Percentiles rank a stretch among this genome's conserved stretches.
These are phyloP conservation scores for Andrena camellia DNA, from an alignment of 2,888 invertebrate genomes.

Conservation along the genomic window DNA sequence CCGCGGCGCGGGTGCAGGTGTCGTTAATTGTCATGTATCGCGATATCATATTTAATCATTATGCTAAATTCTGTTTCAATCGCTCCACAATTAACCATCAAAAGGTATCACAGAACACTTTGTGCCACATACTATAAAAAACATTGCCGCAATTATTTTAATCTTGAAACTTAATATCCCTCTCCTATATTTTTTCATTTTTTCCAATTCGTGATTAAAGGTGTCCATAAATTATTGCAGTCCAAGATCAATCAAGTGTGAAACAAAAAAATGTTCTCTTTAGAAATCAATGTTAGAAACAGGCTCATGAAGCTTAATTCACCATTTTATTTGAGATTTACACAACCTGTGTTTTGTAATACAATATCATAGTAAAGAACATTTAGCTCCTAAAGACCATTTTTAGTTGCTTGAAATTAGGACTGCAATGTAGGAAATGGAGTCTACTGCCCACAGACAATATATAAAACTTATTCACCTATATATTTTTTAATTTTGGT, in stretches of 20 bases:
- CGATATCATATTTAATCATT: slow-evolving; percentile 1
- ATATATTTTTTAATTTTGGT: no score
- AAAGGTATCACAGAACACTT: neutral
- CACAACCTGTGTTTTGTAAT: no score
- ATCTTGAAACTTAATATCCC: neutral
- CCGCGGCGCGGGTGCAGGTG: neutral
- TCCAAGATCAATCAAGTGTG: neutral
- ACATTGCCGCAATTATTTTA: neutral
- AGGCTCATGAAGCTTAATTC: no score
- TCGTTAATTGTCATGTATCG: neutral
- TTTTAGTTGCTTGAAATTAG: no score
- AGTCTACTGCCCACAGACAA: no score
- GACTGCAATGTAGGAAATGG: no score
- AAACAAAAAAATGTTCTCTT: neutral
- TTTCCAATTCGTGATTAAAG: neutral
- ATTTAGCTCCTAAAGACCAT: no score
- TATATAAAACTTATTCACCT: no score
- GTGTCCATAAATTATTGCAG: neutral
- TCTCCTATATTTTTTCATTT: neutral
- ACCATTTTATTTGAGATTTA: no score
- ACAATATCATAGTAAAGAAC: no score
- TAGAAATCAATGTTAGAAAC: no score
- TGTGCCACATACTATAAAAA: neutral
- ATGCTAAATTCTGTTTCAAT: neutral
- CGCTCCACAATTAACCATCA: neutral